Percentiles rank a stretch among this genome's conserved stretches.
phyloP scores from a whole-genome alignment of 2,888 invertebrate genomes.

The Stomorhina lunata region DNA sequence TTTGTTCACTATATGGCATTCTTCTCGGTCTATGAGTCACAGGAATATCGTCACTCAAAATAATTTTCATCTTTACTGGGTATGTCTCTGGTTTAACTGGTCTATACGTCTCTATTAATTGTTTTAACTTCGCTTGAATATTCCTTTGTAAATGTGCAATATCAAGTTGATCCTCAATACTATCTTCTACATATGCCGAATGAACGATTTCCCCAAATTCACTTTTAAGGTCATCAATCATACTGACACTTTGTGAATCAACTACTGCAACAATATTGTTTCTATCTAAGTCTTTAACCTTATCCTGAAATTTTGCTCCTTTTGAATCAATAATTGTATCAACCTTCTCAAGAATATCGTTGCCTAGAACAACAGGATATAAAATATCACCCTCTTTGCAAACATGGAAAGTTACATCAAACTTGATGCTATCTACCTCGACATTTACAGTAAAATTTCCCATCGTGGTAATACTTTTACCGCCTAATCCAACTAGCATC shows the following conservation, averaged over 20 bases:
- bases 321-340: neutral
- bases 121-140: neutral
- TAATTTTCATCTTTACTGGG: slow-evolving; percentile 10
- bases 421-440: neutral
- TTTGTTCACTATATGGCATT: slow-evolving; percentile 1
- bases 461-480: slow-evolving; percentile 36
- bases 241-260: accelerated
- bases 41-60: neutral
- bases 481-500: slow-evolving; percentile 36
- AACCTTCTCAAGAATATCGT: slow-evolving; percentile 21
- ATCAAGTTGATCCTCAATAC: neutral
- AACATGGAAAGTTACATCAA: slow-evolving; percentile 28
- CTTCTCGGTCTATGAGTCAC: neutral
- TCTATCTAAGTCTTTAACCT: neutral
- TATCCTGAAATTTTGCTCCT: neutral
- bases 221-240: neutral
- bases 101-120: neutral
- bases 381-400: slow-evolving; percentile 25
- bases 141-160: neutral
- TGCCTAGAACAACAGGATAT: slow-evolving; percentile 32
- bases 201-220: neutral
- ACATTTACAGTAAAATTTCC: slow-evolving; percentile 6
- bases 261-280: no score
- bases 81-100: neutral
- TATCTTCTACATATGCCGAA: neutral